Evolutionary conservation across 1,140 invertebrate species (phyloP).

Genomic region (Eufriesea mexicana): DNA sequence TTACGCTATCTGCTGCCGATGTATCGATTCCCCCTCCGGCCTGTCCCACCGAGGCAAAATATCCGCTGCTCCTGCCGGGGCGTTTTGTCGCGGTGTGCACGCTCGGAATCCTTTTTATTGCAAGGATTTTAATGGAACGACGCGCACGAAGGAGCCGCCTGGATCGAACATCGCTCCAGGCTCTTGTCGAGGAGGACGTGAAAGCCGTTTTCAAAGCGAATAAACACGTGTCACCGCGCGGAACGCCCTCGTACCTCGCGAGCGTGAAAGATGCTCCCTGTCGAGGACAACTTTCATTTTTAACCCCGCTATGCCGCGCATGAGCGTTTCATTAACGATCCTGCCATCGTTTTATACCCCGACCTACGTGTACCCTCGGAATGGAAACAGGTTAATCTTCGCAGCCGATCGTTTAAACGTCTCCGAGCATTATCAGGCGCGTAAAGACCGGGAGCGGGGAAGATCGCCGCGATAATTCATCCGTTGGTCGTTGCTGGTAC

Average conservation of each 20-base stretch:
- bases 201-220: background rate
- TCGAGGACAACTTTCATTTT: too few relatives aligned
- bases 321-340: too few relatives aligned
- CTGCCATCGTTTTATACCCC: too few relatives aligned
- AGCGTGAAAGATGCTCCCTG: background rate
- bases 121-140: conserved; percentile 17
- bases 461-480: background rate
- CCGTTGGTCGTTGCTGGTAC: background rate
- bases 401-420: background rate
- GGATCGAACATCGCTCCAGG: background rate
- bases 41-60: background rate
- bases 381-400: too few relatives aligned
- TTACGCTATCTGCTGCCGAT: conserved; percentile 11
- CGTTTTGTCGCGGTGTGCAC: conserved; percentile 9
- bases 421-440: background rate
- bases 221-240: conserved; percentile 4
- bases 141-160: background rate
- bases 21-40: conserved; percentile 16
- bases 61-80: background rate
- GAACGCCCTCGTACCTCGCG: background rate
- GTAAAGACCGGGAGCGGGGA: too few relatives aligned
- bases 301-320: too few relatives aligned
- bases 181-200: background rate
- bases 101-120: background rate
- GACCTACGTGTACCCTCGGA: too few relatives aligned